Base-by-base conservation (phyloP, 1,140 invertebrate species). In the Macrocentrus cingulum region DNA sequence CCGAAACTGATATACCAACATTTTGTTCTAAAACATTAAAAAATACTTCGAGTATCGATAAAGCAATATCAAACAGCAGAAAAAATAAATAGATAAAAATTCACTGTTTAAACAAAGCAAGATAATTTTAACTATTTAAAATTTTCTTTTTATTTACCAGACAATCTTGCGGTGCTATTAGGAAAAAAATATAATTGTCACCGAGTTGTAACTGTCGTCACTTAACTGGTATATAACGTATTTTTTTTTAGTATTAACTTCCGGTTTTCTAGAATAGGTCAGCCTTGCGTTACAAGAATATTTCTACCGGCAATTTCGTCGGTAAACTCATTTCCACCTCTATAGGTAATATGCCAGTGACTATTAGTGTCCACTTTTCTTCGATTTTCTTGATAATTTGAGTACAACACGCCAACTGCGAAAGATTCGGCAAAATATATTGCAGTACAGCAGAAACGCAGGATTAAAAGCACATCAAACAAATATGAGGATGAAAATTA, bases 161-260 rank as follows among this genome's bases (percentile, higher is more conserved):
- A n/a, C n/a, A n/a, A 34, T 34, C 6, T 34, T 34, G 29, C 29
- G 29, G n/a, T n/a, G n/a, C n/a, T n/a, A n/a, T 51, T 34, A 51
- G 37, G 49, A 51, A 45, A 44, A 45, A 44, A 44, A 54, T 15
- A 45, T 55, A 54, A 53, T 42, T 41, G 7, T n/a, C 44, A 23
- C 19, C 22, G 13, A 44, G 44, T 55, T 45, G 22, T 42, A 45
- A 19, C 36, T 8, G 20, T 41, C 13, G 22, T 41, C 37, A 41
- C 42, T 53, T 42, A 41, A 22, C 41, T 41, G 1, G 11, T 42
- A 41, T 53, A 11, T 53, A 41, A 25, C 37, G 4, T 25, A 11
- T n/a, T 53, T 53, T 41, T 53, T 42, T 42, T 41, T 9, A 42
- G 23, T 41, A 25, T 53, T 23, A 36, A 13, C 15, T 29, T 49